Evolutionary conservation across 2,797 vertebrate genomes (phyloP), one percentile per base, ranked within the genome.

Genomic region (Zonotrichia albicollis): DNA sequence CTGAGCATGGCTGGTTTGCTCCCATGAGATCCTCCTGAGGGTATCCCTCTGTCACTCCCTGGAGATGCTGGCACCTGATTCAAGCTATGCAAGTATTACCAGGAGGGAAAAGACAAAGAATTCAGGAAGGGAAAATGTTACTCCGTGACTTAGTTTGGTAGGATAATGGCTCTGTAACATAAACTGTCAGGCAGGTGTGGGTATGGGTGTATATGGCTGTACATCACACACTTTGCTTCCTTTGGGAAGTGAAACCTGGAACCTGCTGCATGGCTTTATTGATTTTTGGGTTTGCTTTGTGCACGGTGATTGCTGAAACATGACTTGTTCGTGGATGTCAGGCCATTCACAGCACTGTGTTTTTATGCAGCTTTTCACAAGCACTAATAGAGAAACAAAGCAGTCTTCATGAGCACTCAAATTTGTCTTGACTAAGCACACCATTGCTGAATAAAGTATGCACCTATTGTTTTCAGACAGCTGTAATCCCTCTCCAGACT

Each of bases 401-500:
- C 54, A 38, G 46, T 81, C 85, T 88, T 96, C 89, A 66, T 78
- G 46, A 66, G 40, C 53, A 66, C 74, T 79, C 64, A 50, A 62
- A 79, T 91, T 68, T 87, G 71, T 94, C 85, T 90, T 81, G 77
- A 91, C 48, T 90, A 66, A 91, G 64, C 51, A 78, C 83, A 76
- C 36, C 15, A 20, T 36, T 73, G 66, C 66, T 64, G 32, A 79
- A 81, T 90, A 62, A 93, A 84, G n/a, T 89, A 23, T 60, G 46
- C 46, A 40, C 0, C 5, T 78, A 48, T 91, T 96, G 80, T 95
- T 94, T 95, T 88, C 70, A 75, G 79, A 32, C 79, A 87, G 77
- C 74, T 88, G 76, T 88, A 93, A 87, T 94, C 40, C 72, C 79
- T 91, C 85, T 84, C 77, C 76, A 90, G 90, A 58, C 60, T 92